Evolutionary conservation across 2,888 invertebrate genomes (phyloP), one percentile per base, ranked within the genome.

Genomic region (Tolmerus cingulatus): DNA sequence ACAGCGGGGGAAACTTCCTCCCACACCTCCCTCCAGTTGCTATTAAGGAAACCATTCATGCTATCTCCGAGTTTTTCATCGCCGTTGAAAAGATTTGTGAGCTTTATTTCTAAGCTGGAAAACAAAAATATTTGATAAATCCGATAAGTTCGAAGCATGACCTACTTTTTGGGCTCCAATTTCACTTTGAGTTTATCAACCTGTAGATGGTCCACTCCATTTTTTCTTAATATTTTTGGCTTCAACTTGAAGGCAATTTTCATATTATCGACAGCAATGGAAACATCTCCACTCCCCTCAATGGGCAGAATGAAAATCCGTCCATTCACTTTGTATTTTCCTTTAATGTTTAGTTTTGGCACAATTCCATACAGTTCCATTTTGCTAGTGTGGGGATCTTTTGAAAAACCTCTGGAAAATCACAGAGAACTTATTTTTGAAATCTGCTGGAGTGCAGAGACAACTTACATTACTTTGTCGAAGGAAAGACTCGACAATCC

Each of bases 11-110:
- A 78, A 27, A 86, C 74, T 19, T 77, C 86, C 34, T 93, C 93
- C 92, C 95, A 95, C 0, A 95, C 93, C 1, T 94, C 90, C 5
- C 94, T 93, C 0, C 94, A 93, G 89, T 95, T 94, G 86, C 94
- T 93, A 90, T 95, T 95, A 23, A 95, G 91, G 91, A 95, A 94
- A 27, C 90, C 89, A 89, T 95, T 94, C 94, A 95, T 94, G 89
- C 94, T 93, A 23, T 94, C 93, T 74, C 94, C 94, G 1, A 95
- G 92, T 16, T 92, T 88, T 88, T 93, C 93, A 90, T 95, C 94
- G 0, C 94, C 94, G 86, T 94, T 93, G 91, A 94, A 95, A 0
- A 95, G 93, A 90, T 95, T 95, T 16, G 94, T 93, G 90, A 95
- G 95, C 16, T 87, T 27, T 14, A 88, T 74, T 30, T 87, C 37